Conservation (phyloP, 2,113 vertebrate genomes). For the Copsychus sechellarum region DNA sequence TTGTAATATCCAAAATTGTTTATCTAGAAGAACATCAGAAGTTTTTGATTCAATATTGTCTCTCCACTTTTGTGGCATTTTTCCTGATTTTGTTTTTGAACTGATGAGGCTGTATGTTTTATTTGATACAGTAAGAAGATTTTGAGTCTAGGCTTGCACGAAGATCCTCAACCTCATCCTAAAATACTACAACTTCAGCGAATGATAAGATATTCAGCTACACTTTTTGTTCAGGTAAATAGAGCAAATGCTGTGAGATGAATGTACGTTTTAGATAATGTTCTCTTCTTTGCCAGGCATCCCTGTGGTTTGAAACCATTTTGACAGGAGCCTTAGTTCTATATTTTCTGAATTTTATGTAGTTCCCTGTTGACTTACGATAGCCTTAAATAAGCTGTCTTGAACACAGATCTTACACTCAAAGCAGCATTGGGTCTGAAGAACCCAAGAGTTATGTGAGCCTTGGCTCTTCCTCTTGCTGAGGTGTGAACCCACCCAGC, state of each 20-base stretch:
- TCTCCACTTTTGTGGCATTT: neutral
- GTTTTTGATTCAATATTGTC: neutral
- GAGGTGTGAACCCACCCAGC: neutral
- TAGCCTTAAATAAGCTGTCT: neutral
- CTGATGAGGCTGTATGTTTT: neutral
- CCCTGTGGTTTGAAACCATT: neutral
- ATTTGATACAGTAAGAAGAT: constrained; percentile 90
- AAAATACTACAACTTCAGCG: constrained; percentile 89
- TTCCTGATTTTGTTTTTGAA: neutral
- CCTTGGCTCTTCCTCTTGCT: neutral
- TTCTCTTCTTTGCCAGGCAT: neutral
- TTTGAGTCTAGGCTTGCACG: constrained; percentile 86
- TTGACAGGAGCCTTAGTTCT: neutral
- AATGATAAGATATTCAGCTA: constrained; percentile 94
- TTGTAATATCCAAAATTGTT: neutral
- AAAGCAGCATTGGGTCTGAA: neutral
- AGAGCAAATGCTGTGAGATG: neutral
- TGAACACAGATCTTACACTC: neutral
- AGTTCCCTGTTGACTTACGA: neutral
- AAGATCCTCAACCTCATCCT: constrained; percentile 86
- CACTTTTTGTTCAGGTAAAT: constrained; percentile 92
- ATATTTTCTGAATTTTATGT: neutral
- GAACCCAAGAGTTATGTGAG: neutral
- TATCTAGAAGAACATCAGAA: neutral
- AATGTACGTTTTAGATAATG: neutral